phyloP scores from a whole-genome alignment of 2,888 invertebrate species.

The Eugnorisma glareosa region DNA sequence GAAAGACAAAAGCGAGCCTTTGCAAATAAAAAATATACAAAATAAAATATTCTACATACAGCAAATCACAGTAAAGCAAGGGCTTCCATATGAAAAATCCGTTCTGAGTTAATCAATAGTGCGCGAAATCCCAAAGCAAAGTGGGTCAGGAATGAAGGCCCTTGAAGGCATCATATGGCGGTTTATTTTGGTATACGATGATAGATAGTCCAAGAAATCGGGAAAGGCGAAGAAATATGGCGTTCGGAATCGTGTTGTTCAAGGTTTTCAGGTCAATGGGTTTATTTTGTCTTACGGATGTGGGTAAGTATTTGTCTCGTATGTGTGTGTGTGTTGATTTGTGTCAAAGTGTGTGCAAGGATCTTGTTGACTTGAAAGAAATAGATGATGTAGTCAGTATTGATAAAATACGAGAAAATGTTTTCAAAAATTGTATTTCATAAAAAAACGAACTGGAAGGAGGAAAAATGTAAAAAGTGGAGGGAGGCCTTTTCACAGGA shows the following conservation, averaged over 20 bases:
- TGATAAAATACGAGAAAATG: background rate
- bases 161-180: slow-evolving; percentile 46
- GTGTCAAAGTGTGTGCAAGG: background rate
- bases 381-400: background rate
- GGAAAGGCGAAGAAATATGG: slow-evolving; percentile 29
- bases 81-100: slow-evolving; percentile 8
- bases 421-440: background rate
- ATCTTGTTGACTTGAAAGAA: background rate
- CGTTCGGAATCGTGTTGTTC: slow-evolving; percentile 21
- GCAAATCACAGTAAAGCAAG: background rate
- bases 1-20: background rate
- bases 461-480: too few species aligned
- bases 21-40: background rate
- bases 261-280: slow-evolving; percentile 14
- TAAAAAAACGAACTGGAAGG: too few species aligned
- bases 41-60: background rate
- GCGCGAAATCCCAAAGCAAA: slow-evolving; percentile 63
- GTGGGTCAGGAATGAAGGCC: slow-evolving; percentile 63
- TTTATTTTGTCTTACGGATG: slow-evolving; percentile 11
- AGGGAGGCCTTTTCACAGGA: too few species aligned
- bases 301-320: background rate
- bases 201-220: slow-evolving; percentile 52
- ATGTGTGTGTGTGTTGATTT: background rate
- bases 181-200: slow-evolving; percentile 53
- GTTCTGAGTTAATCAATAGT: slow-evolving; percentile 48